Evolutionary conservation across 2,113 vertebrate genomes (phyloP), one percentile per base, ranked within the genome.

Genomic region (Gnathonemus longibarbis): DNA sequence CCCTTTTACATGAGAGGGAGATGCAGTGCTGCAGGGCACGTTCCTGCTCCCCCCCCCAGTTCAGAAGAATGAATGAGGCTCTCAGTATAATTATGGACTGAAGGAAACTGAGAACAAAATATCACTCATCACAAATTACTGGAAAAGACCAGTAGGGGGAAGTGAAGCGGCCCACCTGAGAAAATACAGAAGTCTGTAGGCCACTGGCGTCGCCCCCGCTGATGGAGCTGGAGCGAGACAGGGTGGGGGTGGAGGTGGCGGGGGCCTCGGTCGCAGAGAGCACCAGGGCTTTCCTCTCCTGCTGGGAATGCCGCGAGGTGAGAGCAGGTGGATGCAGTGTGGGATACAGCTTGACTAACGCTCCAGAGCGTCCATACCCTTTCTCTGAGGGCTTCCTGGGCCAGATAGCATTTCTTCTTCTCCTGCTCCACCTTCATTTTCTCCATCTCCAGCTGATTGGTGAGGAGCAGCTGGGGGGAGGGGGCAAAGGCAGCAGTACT

Each of bases 401-500:
- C 95, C 0, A 98, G 95, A 94, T 98, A 94, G 87, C 93, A 97
- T 93, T 98, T 99, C 94, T 99, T 99, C 93, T 97, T 99, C 94
- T 99, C 99, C 92, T 99, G 98, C 92, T 99, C 99, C 92, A 98
- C 97, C 94, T 98, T 99, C 97, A 99, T 97, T 94, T 97, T 99
- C 93, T 99, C 99, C 97, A 99, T 98, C 95, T 99, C 99, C 91
- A 99, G 93, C 88, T 99, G 99, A 95, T 97, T 98, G 91, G 94
- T 92, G 88, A 99, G 93, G 50, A 98, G 93, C 1, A 94, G 94
- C 98, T 99, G 86, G 62, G 89, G 21, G 24, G 24, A 15, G 66
- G 89, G n/a, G 21, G 21, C 58, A 84, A 19, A n/a, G 91, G 77
- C 35, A 66, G 17, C 48, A 1, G 52, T 11, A 39, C 5, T 1